Evolutionary conservation across 2,797 vertebrate genomes (phyloP).

Genomic region (Paguma larvata): DNA sequence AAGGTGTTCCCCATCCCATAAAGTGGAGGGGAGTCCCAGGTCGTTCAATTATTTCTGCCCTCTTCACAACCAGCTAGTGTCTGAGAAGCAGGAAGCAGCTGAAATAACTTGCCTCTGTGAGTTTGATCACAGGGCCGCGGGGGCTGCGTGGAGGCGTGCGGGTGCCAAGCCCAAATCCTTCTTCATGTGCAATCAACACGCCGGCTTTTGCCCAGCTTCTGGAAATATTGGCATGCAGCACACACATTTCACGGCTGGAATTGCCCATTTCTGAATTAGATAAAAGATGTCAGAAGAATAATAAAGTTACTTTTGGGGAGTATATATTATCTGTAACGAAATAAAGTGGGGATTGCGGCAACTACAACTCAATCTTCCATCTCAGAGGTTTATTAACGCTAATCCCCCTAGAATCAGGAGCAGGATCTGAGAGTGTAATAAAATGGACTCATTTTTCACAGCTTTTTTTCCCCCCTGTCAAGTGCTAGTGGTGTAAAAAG

Average conservation of each 20-base stretch:
- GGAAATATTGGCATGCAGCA: not conserved
- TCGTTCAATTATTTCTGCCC: not conserved
- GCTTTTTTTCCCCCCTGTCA: not conserved
- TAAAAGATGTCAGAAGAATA: conserved; percentile 64
- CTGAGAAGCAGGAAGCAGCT: not conserved
- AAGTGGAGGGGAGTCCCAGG: not conserved
- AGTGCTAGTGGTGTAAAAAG: conserved; percentile 15
- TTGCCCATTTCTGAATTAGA: conserved; percentile 54
- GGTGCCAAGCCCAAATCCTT: too few relatives aligned
- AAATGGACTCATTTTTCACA: conserved; percentile 55
- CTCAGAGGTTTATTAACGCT: conserved; percentile 68
- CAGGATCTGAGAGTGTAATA: conserved; percentile 25
- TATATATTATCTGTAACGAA: conserved; percentile 36
- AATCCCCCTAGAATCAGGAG: conserved; percentile 58
- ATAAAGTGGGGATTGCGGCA: conserved; percentile 57
- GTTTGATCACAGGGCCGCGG: not conserved
- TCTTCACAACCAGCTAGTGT: not conserved
- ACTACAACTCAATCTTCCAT: conserved; percentile 67
- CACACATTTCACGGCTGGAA: not conserved
- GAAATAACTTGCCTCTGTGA: not conserved
- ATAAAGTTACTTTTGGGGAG: conserved; percentile 53
- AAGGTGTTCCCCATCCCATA: not conserved
- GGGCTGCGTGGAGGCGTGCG: not conserved
- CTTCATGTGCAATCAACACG: not conserved
- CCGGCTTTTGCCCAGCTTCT: not conserved